These are phyloP conservation scores for Polypterus bichir DNA, from an alignment of 2,113 vertebrate species.

Conservation along the genomic window DNA sequence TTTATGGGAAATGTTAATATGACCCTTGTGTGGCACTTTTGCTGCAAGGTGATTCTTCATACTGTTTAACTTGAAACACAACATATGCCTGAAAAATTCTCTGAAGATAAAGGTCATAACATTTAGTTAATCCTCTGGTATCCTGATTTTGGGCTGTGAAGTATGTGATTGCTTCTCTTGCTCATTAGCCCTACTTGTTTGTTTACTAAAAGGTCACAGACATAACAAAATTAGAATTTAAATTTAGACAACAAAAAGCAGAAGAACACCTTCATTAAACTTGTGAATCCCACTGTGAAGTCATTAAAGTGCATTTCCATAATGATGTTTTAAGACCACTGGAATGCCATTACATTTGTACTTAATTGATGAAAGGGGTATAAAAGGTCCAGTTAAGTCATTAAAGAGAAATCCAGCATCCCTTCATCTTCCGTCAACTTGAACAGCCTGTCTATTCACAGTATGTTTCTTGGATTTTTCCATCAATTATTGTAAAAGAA, in stretches of 20 bases:
- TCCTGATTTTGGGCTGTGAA: slow-evolving; percentile 1
- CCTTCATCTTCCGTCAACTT: too few species aligned
- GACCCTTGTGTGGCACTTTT: too few species aligned
- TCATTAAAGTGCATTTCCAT: slow-evolving; percentile 26
- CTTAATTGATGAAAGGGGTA: slow-evolving; percentile 3
- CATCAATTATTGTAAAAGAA: too few species aligned
- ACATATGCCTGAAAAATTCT: background rate
- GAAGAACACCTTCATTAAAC: slow-evolving; percentile 8
- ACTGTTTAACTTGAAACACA: too few species aligned
- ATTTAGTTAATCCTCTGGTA: background rate
- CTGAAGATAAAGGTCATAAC: background rate
- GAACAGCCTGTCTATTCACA: too few species aligned
- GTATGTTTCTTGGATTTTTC: too few species aligned
- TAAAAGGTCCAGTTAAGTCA: background rate
- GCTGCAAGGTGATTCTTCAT: too few species aligned
- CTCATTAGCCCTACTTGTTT: slow-evolving; percentile 19
- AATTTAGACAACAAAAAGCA: slow-evolving; percentile 20
- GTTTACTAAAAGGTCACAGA: slow-evolving; percentile 18
- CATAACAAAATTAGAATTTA: slow-evolving; percentile 18
- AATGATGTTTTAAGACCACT: slow-evolving; percentile 21
- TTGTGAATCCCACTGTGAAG: slow-evolving; percentile 23
- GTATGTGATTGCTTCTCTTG: slow-evolving; percentile 5
- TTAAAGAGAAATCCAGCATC: background rate
- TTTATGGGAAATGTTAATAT: too few species aligned
- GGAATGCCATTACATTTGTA: slow-evolving; percentile 13